Evolutionary conservation across 2,113 vertebrate genomes (phyloP).

Genomic region (Xyliphius kryptos): DNA sequence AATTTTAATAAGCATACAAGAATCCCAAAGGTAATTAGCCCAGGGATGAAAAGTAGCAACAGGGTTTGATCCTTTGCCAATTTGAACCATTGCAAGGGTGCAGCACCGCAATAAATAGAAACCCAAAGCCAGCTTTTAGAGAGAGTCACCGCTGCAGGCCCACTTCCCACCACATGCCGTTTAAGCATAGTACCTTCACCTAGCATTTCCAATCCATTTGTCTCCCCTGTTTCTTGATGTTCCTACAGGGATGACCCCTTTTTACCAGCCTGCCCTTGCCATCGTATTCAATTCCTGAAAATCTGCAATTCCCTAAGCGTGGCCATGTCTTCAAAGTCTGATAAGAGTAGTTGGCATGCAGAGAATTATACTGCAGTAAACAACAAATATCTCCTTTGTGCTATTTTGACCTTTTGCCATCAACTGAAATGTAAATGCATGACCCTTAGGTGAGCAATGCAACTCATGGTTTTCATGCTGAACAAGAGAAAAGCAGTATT

Average conservation of each 20-base stretch:
- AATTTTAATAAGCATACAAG: slow-evolving; percentile 57
- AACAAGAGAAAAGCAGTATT: slow-evolving; percentile 29
- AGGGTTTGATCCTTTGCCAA: slow-evolving; percentile 46
- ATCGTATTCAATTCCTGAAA: slow-evolving; percentile 43
- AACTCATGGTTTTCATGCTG: slow-evolving; percentile 32
- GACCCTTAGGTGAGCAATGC: slow-evolving; percentile 35
- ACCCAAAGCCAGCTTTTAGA: slow-evolving; percentile 48
- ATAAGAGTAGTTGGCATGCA: slow-evolving; percentile 30
- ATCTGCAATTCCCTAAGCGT: slow-evolving; percentile 53
- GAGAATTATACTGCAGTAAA: slow-evolving; percentile 42
- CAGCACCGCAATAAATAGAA: slow-evolving; percentile 51
- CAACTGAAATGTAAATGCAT: slow-evolving; percentile 42
- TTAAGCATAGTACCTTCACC: slow-evolving; percentile 45
- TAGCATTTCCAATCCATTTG: slow-evolving; percentile 58
- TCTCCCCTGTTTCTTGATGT: slow-evolving; percentile 53
- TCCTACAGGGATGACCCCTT: slow-evolving; percentile 39
- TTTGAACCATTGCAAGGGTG: slow-evolving; percentile 53
- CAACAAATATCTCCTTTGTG: slow-evolving; percentile 43
- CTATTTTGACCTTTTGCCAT: slow-evolving; percentile 48
- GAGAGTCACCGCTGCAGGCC: slow-evolving; percentile 19
- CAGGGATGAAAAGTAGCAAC: slow-evolving; percentile 51
- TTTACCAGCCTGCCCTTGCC: slow-evolving; percentile 25
- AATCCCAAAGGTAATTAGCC: slow-evolving; percentile 61
- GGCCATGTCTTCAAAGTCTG: slow-evolving; percentile 28
- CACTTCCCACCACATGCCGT: slow-evolving; percentile 22